Evolutionary conservation across 2,113 vertebrate genomes (phyloP).

Genomic region (Tursiops truncatus): DNA sequence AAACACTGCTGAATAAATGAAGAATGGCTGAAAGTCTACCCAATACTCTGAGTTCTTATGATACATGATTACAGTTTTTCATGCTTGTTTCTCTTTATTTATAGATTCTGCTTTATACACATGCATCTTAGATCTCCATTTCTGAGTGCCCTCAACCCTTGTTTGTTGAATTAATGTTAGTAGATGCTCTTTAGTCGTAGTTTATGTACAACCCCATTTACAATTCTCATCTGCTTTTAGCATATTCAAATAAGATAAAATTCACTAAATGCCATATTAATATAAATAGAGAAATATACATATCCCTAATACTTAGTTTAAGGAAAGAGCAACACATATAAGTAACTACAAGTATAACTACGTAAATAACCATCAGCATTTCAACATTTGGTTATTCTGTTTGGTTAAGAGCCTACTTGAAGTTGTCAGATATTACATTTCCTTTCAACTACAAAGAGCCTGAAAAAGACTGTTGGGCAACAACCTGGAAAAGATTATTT

Average conservation of each 20-base stretch:
- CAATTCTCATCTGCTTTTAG: not conserved
- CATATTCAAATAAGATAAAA: not conserved
- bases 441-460: not conserved
- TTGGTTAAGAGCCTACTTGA: not conserved
- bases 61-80: not conserved
- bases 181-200: not conserved
- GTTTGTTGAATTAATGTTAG: not conserved
- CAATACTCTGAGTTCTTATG: not conserved
- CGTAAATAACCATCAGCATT: not conserved
- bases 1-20: not conserved
- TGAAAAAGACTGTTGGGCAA: not conserved
- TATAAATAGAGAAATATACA: not conserved
- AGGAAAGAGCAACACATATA: not conserved
- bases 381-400: not conserved
- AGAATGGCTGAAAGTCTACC: not conserved
- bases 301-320: conserved; percentile 7
- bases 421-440: not conserved
- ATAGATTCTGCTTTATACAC: not conserved
- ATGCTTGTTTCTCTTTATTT: not conserved
- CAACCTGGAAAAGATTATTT: not conserved
- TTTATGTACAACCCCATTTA: not conserved
- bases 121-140: not conserved
- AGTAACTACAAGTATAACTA: not conserved
- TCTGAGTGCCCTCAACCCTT: not conserved
- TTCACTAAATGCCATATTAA: not conserved